Percentiles rank a stretch among this genome's conserved stretches.
Evolutionary conservation across 2,113 vertebrate genomes (phyloP).

Genomic region (Gobio gobio): DNA sequence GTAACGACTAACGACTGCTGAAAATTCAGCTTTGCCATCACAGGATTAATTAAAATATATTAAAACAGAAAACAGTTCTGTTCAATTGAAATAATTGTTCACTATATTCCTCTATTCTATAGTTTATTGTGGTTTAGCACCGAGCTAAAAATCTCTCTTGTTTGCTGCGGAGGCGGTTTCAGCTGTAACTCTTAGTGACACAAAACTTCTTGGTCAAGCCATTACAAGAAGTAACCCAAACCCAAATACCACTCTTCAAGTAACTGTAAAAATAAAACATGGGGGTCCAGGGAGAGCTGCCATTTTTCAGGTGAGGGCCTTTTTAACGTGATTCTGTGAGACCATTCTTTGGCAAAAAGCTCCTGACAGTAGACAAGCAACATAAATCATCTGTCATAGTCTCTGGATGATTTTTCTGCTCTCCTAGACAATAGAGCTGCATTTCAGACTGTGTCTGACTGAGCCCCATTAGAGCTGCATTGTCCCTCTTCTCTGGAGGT

Average conservation of each 20-base stretch:
- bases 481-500: conserved; percentile 55
- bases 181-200: conserved; percentile 62
- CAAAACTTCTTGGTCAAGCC: conserved; percentile 71
- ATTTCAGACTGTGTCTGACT: conserved; percentile 55
- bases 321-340: conserved; percentile 67
- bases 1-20: too few species aligned
- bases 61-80: too few species aligned
- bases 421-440: conserved; percentile 52
- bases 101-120: too few species aligned
- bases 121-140: background rate
- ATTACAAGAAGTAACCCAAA: conserved; percentile 77
- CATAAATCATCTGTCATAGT: conserved; percentile 73
- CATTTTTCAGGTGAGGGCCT: conserved; percentile 71
- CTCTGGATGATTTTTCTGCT: conserved; percentile 28
- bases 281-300: conserved; percentile 72
- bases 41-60: too few species aligned
- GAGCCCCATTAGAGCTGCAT: conserved; percentile 57
- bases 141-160: background rate
- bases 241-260: conserved; percentile 75
- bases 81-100: too few species aligned
- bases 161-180: conserved; percentile 43
- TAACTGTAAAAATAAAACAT: conserved; percentile 82
- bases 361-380: conserved; percentile 69
- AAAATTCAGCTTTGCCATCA: too few species aligned
- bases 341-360: conserved; percentile 54